Evolutionary conservation across 2,888 invertebrate genomes (phyloP).

Genomic region (Nudaria mundana): DNA sequence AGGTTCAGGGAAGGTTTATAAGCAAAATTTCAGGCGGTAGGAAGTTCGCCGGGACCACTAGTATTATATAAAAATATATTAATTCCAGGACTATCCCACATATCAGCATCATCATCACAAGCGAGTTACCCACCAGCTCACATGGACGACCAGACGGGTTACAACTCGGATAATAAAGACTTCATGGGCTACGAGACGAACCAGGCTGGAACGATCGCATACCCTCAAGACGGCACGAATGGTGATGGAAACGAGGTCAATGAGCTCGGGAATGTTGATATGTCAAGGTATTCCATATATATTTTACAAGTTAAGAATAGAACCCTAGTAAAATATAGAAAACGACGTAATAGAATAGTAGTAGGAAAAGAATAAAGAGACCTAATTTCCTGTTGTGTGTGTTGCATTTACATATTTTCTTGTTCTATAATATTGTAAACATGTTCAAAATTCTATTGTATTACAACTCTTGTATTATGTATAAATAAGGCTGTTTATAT

Average conservation of each 20-base stretch:
- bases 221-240: slow-evolving; percentile 61
- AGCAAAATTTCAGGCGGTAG: too few species aligned
- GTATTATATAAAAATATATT: neutral
- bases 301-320: neutral
- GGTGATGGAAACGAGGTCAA: slow-evolving; percentile 57
- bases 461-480: too few species aligned
- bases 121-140: slow-evolving; percentile 81
- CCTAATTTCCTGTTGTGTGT: too few species aligned
- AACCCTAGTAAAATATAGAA: neutral
- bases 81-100: slow-evolving; percentile 80
- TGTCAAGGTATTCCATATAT: slow-evolving; percentile 58
- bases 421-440: too few species aligned
- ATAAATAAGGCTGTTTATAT: too few species aligned
- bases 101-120: slow-evolving; percentile 72
- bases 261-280: slow-evolving; percentile 69
- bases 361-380: too few species aligned
- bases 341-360: too few species aligned
- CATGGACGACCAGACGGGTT: slow-evolving; percentile 82
- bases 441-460: too few species aligned
- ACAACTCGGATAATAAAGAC: slow-evolving; percentile 81
- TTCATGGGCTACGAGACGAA: slow-evolving; percentile 79
- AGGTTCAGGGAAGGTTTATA: too few species aligned
- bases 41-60: neutral
- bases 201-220: slow-evolving; percentile 65
- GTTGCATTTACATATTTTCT: too few species aligned